A percentile compares a stretch with the other conserved stretches of the same genome.
These are phyloP conservation scores for Drosophila murphyi DNA, from an alignment of 1,140 invertebrate genomes.

Conservation along the genomic window DNA sequence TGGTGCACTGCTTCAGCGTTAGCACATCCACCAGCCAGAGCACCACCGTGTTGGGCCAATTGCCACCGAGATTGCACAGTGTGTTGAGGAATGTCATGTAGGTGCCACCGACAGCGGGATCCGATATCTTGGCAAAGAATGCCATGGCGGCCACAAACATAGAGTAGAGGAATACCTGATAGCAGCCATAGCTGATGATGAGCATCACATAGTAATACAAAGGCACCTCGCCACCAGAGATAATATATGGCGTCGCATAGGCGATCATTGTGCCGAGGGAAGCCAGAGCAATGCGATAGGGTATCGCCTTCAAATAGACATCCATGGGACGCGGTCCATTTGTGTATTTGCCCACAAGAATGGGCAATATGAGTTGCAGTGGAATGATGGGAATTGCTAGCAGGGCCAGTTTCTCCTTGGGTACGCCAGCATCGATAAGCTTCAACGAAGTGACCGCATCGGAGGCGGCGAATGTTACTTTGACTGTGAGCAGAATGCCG, in stretches of 20 bases:
- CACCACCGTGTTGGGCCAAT: constrained; percentile 97
- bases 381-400: constrained; percentile 96
- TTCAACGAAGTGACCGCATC: constrained; percentile 98
- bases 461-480: constrained; percentile 98
- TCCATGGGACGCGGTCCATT: constrained; percentile 94
- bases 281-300: constrained; percentile 93
- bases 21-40: constrained; percentile 96
- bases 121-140: constrained; percentile 86
- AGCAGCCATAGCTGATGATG: constrained; percentile 92
- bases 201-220: constrained; percentile 92
- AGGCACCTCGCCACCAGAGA: constrained; percentile 88
- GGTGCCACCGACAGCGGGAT: constrained; percentile 98
- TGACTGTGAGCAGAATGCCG: constrained; percentile 94
- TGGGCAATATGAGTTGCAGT: constrained; percentile 96
- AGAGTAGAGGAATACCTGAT: constrained; percentile 91
- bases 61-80: constrained; percentile 97
- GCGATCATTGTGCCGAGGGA: constrained; percentile 93
- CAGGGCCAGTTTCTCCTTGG: constrained; percentile 97
- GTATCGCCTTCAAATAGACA: constrained; percentile 95
- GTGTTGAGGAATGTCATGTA: constrained; percentile 99
- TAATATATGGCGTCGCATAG: constrained; percentile 92
- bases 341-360: constrained; percentile 95
- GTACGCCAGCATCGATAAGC: constrained; percentile 96
- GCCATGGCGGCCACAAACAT: constrained; percentile 90
- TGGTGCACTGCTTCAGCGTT: constrained; percentile 91